Evolutionary conservation across 2,888 invertebrate genomes (phyloP), one percentile per base, ranked within the genome.

Genomic region (Hyposoter didymator): DNA sequence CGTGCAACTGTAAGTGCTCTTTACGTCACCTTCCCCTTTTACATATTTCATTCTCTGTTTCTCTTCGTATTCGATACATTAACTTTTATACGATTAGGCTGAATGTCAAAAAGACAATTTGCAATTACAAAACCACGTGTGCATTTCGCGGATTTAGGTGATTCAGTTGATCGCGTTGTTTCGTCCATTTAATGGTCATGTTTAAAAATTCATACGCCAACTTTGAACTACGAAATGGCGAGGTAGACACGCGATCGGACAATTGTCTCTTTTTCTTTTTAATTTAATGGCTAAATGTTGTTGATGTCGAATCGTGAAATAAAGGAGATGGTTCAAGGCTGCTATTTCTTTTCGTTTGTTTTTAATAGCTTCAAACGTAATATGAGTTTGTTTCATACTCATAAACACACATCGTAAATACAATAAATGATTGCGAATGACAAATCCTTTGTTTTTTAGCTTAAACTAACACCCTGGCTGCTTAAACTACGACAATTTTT

Each of bases 161-260:
- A 10, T 59, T 45, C 22, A 19, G 52, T 64, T 69, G 14, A 19
- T 28, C 39, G 6, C 28, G 67, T 43, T 67, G 12, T 19, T 73
- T 49, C 67, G 45, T 76, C 28, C 19, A 19, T 64, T 49, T 22
- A 45, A 49, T 64, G 49, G 64, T 79, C 84, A 74, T 47, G 49
- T n/a, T 70, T 79, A 5, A 76, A 70, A 80, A 80, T 84, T 64
- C 70, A 55, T 64, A 49, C 49, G 67, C 52, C 80, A 59, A 69
- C 47, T 55, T 69, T 47, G 43, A 22, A 79, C 74, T 39, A 80
- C 70, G 70, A 55, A 66, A 55, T 52, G 45, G 72, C 76, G 84
- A 84, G 80, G 75, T 84, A 76, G 84, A 84, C 84, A 72, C 75
- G 76, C 84, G 73, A 78, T 76, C n/a, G n/a, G n/a, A n/a, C n/a